phyloP scores from a whole-genome alignment of 30 jellyfish, hydroid and myxozoan species.

The Calvadosia cruxmelitensis region DNA sequence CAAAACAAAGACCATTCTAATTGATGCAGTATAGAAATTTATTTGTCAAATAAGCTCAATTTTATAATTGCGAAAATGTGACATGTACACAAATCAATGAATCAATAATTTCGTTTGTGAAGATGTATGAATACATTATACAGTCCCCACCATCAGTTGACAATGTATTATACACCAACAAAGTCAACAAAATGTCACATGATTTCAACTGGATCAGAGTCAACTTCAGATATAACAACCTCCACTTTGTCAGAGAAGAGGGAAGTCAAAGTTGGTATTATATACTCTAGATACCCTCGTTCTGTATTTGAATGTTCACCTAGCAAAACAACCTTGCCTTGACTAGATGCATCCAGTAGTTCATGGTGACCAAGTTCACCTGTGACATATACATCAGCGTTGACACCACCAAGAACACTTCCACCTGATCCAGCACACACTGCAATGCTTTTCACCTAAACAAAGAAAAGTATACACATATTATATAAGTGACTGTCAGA shows the following conservation, averaged over 20 bases:
- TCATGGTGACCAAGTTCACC: conserved; percentile 99
- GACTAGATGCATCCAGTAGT: conserved; percentile 71
- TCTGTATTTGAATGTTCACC: conserved; percentile 95
- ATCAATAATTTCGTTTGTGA: too few species aligned
- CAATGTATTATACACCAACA: too few species aligned
- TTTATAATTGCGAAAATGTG: too few species aligned
- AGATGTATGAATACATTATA: too few species aligned
- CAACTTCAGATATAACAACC: conserved; percentile 51
- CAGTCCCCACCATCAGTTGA: too few species aligned
- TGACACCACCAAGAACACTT: conserved; percentile 58
- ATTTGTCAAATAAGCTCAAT: too few species aligned
- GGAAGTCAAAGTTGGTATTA: conserved; percentile 8
- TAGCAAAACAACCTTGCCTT: conserved; percentile 51
- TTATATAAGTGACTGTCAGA: neutral
- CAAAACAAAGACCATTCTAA: too few species aligned
- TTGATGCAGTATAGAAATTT: too few species aligned
- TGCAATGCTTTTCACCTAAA: conserved; percentile 67
- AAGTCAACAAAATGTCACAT: too few species aligned
- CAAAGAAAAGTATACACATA: neutral
- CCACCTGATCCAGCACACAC: conserved; percentile 99
- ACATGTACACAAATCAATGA: too few species aligned
- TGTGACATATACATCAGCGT: conserved; percentile 63
- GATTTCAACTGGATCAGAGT: conserved; percentile 58
- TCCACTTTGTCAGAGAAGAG: conserved; percentile 27
- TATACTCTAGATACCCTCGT: conserved; percentile 55